phyloP scores from a whole-genome alignment of 2,797 vertebrate genomes.

The Phoebastria nigripes region DNA sequence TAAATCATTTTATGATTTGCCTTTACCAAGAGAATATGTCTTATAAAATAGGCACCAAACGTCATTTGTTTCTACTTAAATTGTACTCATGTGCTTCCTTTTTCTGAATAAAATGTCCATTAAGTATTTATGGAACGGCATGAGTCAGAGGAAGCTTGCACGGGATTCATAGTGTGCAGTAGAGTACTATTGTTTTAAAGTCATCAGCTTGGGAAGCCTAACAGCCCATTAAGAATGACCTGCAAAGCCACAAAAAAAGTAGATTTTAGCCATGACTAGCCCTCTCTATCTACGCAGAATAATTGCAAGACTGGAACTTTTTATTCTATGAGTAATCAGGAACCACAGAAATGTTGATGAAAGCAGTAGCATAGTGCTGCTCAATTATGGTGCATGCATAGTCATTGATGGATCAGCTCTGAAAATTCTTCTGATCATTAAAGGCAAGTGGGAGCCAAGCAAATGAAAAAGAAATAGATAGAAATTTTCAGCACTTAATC shows the following conservation, averaged over 20 bases:
- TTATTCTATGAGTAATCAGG: neutral
- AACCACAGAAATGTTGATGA: neutral
- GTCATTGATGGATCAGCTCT: neutral
- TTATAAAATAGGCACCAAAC: conserved; percentile 34
- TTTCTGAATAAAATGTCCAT: conserved; percentile 50
- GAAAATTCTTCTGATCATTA: neutral
- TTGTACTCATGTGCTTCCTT: neutral
- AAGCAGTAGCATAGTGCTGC: neutral
- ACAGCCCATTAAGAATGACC: neutral
- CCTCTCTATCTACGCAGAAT: neutral
- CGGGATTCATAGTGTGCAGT: neutral
- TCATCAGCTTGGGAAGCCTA: neutral
- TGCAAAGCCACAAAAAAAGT: neutral
- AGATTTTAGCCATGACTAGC: neutral
- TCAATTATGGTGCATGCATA: neutral
- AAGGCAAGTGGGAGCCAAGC: neutral
- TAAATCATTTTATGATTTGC: neutral
- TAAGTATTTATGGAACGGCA: neutral
- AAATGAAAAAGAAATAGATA: neutral
- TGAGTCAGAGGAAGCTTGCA: neutral
- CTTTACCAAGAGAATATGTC: neutral
- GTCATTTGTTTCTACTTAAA: conserved; percentile 59
- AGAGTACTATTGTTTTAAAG: neutral
- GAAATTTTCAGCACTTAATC: neutral
- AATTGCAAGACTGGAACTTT: neutral